Conservation (phyloP, 2,888 invertebrate genomes). For the Craniophora ligustri region DNA sequence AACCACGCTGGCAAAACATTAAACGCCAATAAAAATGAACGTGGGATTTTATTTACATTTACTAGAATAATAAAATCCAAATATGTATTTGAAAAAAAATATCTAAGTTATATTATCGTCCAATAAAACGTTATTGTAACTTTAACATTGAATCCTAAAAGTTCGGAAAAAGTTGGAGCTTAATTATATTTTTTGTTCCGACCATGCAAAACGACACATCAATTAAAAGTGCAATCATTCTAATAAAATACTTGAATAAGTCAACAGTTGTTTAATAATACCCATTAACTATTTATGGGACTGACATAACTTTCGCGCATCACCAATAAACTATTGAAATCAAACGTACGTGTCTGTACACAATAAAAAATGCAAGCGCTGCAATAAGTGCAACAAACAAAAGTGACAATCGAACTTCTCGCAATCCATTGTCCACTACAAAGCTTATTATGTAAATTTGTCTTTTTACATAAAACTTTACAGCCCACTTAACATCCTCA, state of each 20-base stretch:
- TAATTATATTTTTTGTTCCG: too few relatives aligned
- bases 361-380: not conserved
- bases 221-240: too few relatives aligned
- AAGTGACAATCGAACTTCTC: not conserved
- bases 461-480: conserved; percentile 63
- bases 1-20: conserved; percentile 16
- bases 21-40: conserved; percentile 20
- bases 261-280: too few relatives aligned
- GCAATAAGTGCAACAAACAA: not conserved
- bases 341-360: not conserved
- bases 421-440: conserved; percentile 36
- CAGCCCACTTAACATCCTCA: conserved; percentile 70
- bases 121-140: too few relatives aligned
- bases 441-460: conserved; percentile 58
- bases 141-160: too few relatives aligned
- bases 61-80: conserved; percentile 4
- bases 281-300: too few relatives aligned
- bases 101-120: too few relatives aligned
- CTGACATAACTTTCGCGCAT: too few relatives aligned
- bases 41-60: conserved; percentile 15
- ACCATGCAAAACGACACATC: too few relatives aligned
- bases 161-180: too few relatives aligned
- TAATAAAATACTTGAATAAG: too few relatives aligned
- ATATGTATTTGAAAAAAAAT: too few relatives aligned
- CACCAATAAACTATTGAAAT: not conserved